Percentiles rank a stretch among this genome's conserved stretches.
These are phyloP conservation scores for Pseudachorutes palmiensis DNA, from an alignment of 1,140 invertebrate species.

Conservation along the genomic window DNA sequence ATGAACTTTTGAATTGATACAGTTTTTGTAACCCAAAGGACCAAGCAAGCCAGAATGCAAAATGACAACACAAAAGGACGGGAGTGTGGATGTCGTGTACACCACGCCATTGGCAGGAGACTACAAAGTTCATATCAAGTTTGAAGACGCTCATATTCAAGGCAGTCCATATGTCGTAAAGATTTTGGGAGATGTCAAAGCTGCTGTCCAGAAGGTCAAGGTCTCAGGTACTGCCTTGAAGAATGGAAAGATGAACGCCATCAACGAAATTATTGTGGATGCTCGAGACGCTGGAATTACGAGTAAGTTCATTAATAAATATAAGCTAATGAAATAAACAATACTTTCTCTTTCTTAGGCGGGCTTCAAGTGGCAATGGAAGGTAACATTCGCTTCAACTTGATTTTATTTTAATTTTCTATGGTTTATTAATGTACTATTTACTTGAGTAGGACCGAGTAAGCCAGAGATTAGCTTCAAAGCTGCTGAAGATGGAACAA, in stretches of 20 bases:
- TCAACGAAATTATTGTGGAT: constrained; percentile 34
- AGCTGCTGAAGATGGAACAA: constrained; percentile 28
- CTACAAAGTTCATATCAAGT: constrained; percentile 33
- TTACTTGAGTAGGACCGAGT: constrained; percentile 15
- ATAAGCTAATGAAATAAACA: not conserved
- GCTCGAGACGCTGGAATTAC: constrained; percentile 32
- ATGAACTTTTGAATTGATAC: not conserved
- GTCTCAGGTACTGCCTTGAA: constrained; percentile 28
- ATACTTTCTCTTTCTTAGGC: constrained; percentile 10
- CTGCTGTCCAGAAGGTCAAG: constrained; percentile 25
- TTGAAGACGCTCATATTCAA: constrained; percentile 32
- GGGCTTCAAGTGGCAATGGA: constrained; percentile 27
- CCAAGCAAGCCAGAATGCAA: constrained; percentile 26
- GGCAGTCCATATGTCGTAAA: constrained; percentile 32
- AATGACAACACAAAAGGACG: constrained; percentile 29
- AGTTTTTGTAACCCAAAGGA: not conserved
- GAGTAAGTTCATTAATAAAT: constrained; percentile 20
- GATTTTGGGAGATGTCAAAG: constrained; percentile 30
- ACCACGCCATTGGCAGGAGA: constrained; percentile 30
- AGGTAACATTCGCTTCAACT: not conserved
- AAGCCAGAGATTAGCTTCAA: constrained; percentile 36
- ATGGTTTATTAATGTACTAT: not conserved
- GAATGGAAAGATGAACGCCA: constrained; percentile 23
- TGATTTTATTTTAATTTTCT: not conserved
- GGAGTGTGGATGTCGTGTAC: constrained; percentile 30